Base-by-base conservation (phyloP, 2,113 vertebrate genomes). In the Nanorana parkeri region DNA sequence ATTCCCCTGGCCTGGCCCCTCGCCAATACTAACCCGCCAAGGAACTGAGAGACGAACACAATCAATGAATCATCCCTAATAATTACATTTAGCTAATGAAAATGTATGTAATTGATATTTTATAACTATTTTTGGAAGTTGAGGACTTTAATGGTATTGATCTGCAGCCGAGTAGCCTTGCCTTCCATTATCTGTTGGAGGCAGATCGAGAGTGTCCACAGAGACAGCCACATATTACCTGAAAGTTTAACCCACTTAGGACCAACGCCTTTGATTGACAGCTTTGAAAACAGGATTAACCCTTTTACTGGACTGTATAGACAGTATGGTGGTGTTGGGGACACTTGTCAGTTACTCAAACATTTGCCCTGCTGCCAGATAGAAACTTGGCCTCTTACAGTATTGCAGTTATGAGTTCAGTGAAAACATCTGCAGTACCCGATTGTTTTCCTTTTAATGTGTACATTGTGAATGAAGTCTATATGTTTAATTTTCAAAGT, bases 21-120 rank as follows among this genome's bases (percentile, higher is more conserved):
- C 21, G 87, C 89, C 89, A 89, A 28, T 76, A 78, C 36, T 7
- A 69, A 84, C 86, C 87, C 73, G 0, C 85, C 32, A 77, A 90
- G 87, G 87, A 90, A 88, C 88, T 89, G 88, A 71, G 74, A 90
- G 87, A 87, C 88, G 87, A 88, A 91, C 88, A 66, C 89, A 89
- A 85, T 84, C 74, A 17, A 16, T 84, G 85, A 83, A 87, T 88
- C 88, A 86, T 85, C 72, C 84, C 85, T 83, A 88, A 90, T 90
- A 80, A 77, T 86, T 88, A 86, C 90, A 88, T 90, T 87, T 88
- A 88, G 88, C 90, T 91, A 91, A 92, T 92, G 89, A 92, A 91
- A 92, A 92, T 90, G 90, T 87, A 91, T 89, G 89, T 91, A 91
- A 91, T 91, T 91, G 90, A 92, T 90, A 92, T 91, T 92, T 92